phyloP scores from a whole-genome alignment of 2,797 vertebrate genomes.

The Thunnus albacares region DNA sequence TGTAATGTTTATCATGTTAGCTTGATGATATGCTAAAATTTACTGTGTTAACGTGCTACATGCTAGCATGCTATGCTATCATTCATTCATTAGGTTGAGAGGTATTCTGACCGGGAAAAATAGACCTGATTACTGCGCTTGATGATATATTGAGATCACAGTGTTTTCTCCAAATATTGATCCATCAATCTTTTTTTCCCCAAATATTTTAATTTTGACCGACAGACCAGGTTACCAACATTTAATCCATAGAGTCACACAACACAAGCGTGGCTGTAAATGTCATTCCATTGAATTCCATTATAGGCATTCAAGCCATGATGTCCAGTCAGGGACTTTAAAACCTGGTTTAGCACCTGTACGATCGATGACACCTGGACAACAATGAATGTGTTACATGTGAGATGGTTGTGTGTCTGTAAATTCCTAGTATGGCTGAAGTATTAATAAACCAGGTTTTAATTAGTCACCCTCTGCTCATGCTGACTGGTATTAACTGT shows the following conservation, averaged over 20 bases:
- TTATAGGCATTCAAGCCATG: neutral
- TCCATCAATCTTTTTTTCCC: neutral
- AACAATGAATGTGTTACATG: neutral
- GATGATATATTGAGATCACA: neutral
- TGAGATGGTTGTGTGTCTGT: neutral
- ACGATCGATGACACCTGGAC: neutral
- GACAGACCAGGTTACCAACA: neutral
- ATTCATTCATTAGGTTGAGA: neutral
- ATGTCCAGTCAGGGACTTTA: conserved; percentile 3
- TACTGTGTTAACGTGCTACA: neutral
- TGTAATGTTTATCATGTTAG: neutral
- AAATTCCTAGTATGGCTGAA: neutral
- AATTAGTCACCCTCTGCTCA: neutral
- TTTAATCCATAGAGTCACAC: neutral
- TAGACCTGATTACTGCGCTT: neutral
- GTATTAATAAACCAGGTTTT: neutral
- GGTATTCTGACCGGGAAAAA: neutral
- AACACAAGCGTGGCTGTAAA: neutral
- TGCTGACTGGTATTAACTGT: conserved; percentile 8
- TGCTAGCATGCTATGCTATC: neutral
- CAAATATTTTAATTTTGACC: neutral
- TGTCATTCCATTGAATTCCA: neutral
- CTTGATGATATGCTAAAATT: neutral
- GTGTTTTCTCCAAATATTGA: neutral
- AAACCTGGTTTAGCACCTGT: neutral